These are phyloP conservation scores for Zapus hudsonius DNA, from an alignment of 2,113 vertebrate species.

Conservation along the genomic window DNA sequence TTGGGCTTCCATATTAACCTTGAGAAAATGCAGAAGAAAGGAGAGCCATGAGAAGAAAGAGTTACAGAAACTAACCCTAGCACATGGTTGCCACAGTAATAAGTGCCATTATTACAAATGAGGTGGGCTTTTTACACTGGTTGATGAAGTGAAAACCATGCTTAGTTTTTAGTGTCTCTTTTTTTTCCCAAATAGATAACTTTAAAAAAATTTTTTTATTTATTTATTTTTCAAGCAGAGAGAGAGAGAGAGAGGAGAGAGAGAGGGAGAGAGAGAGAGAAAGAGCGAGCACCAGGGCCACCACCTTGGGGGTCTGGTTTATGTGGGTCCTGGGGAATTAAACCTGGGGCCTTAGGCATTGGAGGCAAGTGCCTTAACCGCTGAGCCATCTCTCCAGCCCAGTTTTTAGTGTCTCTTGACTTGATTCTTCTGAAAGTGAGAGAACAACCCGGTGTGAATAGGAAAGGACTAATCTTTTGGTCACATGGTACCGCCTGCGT, in stretches of 20 bases:
- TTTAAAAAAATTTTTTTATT: too few species aligned
- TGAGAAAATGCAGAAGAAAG: slow-evolving; percentile 60
- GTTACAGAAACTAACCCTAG: slow-evolving; percentile 25
- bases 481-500: neutral
- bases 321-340: too few species aligned
- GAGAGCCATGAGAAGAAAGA: slow-evolving; percentile 43
- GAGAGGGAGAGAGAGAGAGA: too few species aligned
- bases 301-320: too few species aligned
- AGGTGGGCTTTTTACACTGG: neutral
- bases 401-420: neutral
- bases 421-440: neutral
- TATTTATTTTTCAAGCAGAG: too few species aligned
- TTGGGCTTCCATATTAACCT: slow-evolving; percentile 53
- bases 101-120: slow-evolving; percentile 24
- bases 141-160: slow-evolving; percentile 10
- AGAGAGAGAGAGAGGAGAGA: too few species aligned
- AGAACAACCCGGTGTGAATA: neutral
- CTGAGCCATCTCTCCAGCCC: too few species aligned
- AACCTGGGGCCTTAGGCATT: too few species aligned
- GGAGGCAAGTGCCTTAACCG: too few species aligned
- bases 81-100: slow-evolving; percentile 7
- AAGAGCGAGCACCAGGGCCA: too few species aligned
- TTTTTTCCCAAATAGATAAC: too few species aligned
- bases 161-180: neutral
- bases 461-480: neutral